Base-by-base conservation (phyloP, 1,140 invertebrate genomes). In the Gonioctena quinquepunctata region DNA sequence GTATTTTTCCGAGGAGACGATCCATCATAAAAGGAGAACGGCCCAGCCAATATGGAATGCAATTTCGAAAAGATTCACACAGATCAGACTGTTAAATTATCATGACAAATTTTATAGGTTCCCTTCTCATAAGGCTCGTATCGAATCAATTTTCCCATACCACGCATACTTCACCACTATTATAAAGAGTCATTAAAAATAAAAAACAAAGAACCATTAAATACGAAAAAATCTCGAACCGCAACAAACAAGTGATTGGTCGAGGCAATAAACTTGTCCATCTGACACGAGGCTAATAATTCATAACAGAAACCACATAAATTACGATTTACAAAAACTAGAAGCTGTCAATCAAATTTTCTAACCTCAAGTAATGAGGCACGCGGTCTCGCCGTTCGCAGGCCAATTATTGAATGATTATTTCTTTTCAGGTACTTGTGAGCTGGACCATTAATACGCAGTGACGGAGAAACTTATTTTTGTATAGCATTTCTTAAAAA, bases 341-440 rank as follows among this genome's bases (percentile, higher is more conserved):
- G 75, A 66, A 74, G 75, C 75, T 74, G 75, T 76, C 75, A 76
- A 76, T 76, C 72, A 74, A 71, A 71, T 22, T 60, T 68, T 52
- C 56, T 61, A 59, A 59, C 28, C 56, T 60, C 57, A 60, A 68
- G 33, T 66, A 66, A 66, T 54, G 50, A 66, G 63, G 49, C 49
- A 54, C 52, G 52, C 33, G 33, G 33, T 42, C 33, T 42, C 33
- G 33, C 11, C 33, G n/a, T n/a, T n/a, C n/a, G 33, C 33, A 42
- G 33, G 13, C 11, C 33, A 42, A 42, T 42, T 42, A 42, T 42
- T 42, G 33, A 42, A 42, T 42, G 33, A 42, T n/a, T n/a, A n/a
- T 42, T 42, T 42, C 33, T 42, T 42, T 42, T 42, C 33, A 42
- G 33, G 16, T 42, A n/a, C 33, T 42, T 42, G 33, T 11, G 33